These are phyloP conservation scores for Dryoscopus gambensis DNA, from an alignment of 2,113 vertebrate species.

Conservation along the genomic window DNA sequence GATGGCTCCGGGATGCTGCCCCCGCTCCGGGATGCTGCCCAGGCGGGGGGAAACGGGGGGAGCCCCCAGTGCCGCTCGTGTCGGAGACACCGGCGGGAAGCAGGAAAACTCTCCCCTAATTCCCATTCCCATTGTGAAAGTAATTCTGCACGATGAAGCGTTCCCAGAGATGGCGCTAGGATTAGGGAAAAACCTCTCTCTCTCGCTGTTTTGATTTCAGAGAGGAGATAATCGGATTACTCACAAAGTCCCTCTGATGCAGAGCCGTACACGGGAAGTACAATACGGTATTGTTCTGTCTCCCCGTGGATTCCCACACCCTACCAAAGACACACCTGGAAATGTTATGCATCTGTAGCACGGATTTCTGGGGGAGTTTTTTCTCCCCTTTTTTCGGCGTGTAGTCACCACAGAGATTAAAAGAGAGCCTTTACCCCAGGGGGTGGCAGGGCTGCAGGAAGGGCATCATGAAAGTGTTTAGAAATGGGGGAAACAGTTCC, in stretches of 20 bases:
- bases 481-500: not conserved
- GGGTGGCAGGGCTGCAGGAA: not conserved
- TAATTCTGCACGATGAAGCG: not conserved
- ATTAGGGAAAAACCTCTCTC: not conserved
- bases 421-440: not conserved
- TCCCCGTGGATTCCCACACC: not conserved
- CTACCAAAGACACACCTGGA: not conserved
- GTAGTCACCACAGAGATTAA: not conserved
- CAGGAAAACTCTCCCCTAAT: not conserved
- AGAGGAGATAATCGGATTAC: not conserved
- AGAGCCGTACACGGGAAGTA: not conserved
- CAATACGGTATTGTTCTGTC: not conserved
- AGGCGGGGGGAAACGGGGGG: not conserved
- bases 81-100: not conserved
- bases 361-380: accelerated
- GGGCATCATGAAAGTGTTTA: accelerated
- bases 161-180: not conserved
- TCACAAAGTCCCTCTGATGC: not conserved
- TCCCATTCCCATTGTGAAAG: not conserved
- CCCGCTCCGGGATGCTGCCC: not conserved
- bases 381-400: accelerated
- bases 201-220: not conserved
- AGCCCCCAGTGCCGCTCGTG: accelerated
- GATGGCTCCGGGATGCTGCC: not conserved
- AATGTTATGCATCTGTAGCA: accelerated